These are phyloP conservation scores for Hyles lineata DNA, from an alignment of 2,888 invertebrate genomes.

Conservation along the genomic window DNA sequence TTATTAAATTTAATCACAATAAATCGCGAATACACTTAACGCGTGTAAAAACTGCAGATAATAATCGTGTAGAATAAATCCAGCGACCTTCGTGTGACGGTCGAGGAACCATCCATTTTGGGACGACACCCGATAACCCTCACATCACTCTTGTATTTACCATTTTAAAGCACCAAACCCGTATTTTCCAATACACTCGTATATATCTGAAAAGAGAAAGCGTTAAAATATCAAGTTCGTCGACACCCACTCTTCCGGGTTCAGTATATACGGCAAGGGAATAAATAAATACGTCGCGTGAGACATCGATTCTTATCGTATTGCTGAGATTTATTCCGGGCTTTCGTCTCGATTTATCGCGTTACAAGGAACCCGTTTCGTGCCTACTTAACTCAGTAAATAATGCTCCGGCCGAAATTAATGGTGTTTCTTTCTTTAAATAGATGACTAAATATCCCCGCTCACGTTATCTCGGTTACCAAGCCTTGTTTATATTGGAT, in stretches of 20 bases:
- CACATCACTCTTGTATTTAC: constrained; percentile 14
- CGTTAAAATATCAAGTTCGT: constrained; percentile 61
- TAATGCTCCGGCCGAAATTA: constrained; percentile 78
- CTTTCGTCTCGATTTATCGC: constrained; percentile 79
- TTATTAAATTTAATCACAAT: constrained; percentile 20
- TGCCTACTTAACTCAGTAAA: constrained; percentile 82
- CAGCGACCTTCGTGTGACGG: constrained; percentile 26
- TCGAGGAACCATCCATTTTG: constrained; percentile 5
- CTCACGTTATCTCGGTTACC: constrained; percentile 76
- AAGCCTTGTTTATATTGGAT: constrained; percentile 71
- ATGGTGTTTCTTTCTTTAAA: constrained; percentile 80
- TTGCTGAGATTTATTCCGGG: constrained; percentile 78
- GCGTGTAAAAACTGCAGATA: constrained; percentile 10
- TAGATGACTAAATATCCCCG: constrained; percentile 81
- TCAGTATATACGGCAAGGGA: constrained; percentile 62
- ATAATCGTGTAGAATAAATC: constrained; percentile 24
- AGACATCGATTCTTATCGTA: constrained; percentile 83
- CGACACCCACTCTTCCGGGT: constrained; percentile 71
- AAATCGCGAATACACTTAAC: constrained; percentile 14
- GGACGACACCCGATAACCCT: constrained; percentile 5
- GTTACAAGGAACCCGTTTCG: constrained; percentile 80
- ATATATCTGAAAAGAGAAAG: constrained; percentile 57
- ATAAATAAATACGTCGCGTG: constrained; percentile 80
- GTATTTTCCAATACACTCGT: constrained; percentile 14
- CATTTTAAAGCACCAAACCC: constrained; percentile 7